Evolutionary conservation across 2,113 vertebrate species (phyloP).

Genomic region (Ammodramus savannarum): DNA sequence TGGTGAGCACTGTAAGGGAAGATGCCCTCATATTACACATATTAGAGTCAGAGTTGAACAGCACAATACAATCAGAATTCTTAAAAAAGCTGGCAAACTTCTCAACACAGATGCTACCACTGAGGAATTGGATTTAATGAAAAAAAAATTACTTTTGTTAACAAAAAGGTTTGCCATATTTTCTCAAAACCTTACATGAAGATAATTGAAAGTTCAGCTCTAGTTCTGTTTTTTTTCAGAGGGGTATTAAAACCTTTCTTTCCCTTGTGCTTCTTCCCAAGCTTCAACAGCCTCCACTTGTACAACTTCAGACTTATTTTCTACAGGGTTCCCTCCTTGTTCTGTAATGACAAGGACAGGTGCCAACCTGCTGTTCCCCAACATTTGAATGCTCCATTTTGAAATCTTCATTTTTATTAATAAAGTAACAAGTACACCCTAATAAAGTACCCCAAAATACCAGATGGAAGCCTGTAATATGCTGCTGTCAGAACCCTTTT

Average conservation of each 20-base stretch:
- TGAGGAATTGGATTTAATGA: not conserved
- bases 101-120: not conserved
- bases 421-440: not conserved
- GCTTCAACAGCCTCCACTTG: not conserved
- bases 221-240: not conserved
- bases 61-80: not conserved
- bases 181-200: not conserved
- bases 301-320: not conserved
- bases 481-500: not conserved
- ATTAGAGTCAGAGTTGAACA: not conserved
- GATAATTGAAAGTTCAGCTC: not conserved
- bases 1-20: not conserved
- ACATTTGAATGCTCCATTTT: not conserved
- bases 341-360: not conserved
- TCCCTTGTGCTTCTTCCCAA: not conserved
- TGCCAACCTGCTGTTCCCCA: not conserved
- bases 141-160: not conserved
- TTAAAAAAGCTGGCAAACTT: not conserved
- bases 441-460: not conserved
- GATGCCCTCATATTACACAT: not conserved
- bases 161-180: not conserved
- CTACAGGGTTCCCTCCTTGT: not conserved
- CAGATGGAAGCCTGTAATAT: not conserved
- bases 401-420: not conserved
- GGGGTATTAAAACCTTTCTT: not conserved